phyloP scores from a whole-genome alignment of 2,797 vertebrate genomes.

The Rhinatrema bivittatum region DNA sequence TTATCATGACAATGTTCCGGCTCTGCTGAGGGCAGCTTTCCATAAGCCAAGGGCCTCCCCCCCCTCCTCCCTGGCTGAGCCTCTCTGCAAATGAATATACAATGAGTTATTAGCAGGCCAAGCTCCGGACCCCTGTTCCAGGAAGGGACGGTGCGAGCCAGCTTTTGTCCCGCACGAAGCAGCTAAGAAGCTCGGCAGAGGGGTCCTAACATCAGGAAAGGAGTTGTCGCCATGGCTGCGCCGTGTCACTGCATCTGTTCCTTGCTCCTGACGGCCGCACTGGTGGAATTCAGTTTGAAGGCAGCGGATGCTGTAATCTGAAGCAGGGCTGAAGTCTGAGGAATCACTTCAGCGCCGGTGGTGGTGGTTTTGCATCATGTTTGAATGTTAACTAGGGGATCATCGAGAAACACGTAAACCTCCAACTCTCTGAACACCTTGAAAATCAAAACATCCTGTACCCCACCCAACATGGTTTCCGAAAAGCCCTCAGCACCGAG shows the following conservation, averaged over 20 bases:
- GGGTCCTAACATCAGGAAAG: background rate
- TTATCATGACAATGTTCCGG: too few relatives aligned
- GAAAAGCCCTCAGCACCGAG: too few relatives aligned
- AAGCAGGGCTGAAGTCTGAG: slow-evolving; percentile 8
- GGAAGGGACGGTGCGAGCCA: background rate
- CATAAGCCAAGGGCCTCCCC: background rate
- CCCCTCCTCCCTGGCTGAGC: background rate
- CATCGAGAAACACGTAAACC: too few relatives aligned
- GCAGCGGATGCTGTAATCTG: slow-evolving; percentile 15
- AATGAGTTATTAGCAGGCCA: too few relatives aligned
- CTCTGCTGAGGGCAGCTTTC: too few relatives aligned
- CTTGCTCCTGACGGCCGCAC: slow-evolving; percentile 1
- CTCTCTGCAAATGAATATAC: background rate
- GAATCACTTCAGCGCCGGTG: background rate
- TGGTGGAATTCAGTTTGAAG: slow-evolving; percentile 15
- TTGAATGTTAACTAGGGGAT: background rate
- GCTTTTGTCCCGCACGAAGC: background rate
- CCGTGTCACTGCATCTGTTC: slow-evolving; percentile 12
- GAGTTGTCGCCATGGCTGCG: background rate
- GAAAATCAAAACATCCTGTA: too few relatives aligned
- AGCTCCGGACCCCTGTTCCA: background rate
- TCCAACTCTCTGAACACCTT: too few relatives aligned
- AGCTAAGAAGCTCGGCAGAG: background rate
- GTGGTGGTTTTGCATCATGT: background rate
- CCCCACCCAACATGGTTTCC: too few relatives aligned